Conservation (phyloP, 2,888 invertebrate genomes). For the Prosopocoilus inquinatus region DNA sequence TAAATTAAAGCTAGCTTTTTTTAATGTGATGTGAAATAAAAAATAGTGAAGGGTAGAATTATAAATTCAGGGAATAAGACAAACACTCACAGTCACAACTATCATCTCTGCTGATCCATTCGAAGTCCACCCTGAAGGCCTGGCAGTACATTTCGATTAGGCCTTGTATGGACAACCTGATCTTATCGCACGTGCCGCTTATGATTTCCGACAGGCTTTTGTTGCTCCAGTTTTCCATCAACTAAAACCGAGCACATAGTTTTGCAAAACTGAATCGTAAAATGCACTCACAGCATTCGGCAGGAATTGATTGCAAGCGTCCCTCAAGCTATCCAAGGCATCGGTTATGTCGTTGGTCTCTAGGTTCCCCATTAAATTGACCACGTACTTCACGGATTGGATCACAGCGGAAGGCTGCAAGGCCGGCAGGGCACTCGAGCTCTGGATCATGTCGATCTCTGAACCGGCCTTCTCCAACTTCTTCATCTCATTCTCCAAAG, state of each 20-base stretch:
- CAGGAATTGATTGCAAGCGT: slow-evolving; percentile 35
- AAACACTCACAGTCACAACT: slow-evolving; percentile 43
- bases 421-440: slow-evolving; percentile 43
- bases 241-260: slow-evolving; percentile 25
- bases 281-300: slow-evolving; percentile 23
- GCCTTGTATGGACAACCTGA: slow-evolving; percentile 77
- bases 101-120: slow-evolving; percentile 51
- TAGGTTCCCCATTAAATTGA: slow-evolving; percentile 82
- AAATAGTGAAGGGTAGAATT: slow-evolving; percentile 1
- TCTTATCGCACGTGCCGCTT: slow-evolving; percentile 64
- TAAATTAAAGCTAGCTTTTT: not conserved
- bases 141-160: slow-evolving; percentile 84
- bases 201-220: slow-evolving; percentile 61
- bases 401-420: slow-evolving; percentile 71
- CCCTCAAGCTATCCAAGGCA: slow-evolving; percentile 55
- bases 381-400: slow-evolving; percentile 91
- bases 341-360: slow-evolving; percentile 86
- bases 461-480: slow-evolving; percentile 67
- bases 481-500: slow-evolving; percentile 77
- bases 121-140: slow-evolving; percentile 81
- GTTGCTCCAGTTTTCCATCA: slow-evolving; percentile 38
- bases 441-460: slow-evolving; percentile 48
- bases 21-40: not conserved
- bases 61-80: too few relatives aligned
- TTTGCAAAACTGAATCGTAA: not conserved